A percentile compares a stretch with the other conserved stretches of the same genome.
Conservation (phyloP, 2,113 vertebrate genomes). For the Acinonyx jubatus region DNA sequence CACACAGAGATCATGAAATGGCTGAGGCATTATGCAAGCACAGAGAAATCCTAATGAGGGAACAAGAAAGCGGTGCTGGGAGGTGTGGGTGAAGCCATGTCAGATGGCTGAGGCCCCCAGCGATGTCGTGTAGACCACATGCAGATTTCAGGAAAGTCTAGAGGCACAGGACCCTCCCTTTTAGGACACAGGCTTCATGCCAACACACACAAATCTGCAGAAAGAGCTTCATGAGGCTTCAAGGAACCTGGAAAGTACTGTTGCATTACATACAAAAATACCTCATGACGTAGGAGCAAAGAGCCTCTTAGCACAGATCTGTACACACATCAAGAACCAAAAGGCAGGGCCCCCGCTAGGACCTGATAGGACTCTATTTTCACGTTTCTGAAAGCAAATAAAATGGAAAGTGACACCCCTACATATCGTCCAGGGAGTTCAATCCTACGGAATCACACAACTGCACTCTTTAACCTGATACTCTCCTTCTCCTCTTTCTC, state of each 20-base stretch:
- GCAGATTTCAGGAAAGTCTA: background rate
- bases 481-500: background rate
- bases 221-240: background rate
- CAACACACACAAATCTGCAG: background rate
- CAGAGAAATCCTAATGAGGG: background rate
- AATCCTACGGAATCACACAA: background rate
- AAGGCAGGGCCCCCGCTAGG: too few species aligned
- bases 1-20: background rate
- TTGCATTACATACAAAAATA: background rate
- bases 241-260: background rate
- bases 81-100: background rate
- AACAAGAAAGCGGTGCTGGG: background rate
- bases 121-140: rapidly evolving
- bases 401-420: background rate
- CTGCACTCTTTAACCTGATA: background rate
- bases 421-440: background rate
- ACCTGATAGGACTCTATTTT: background rate
- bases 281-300: rapidly evolving
- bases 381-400: background rate
- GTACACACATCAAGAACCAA: background rate
- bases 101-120: background rate
- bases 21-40: background rate
- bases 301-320: background rate
- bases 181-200: background rate
- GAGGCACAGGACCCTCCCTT: background rate